Evolutionary conservation across 2,797 vertebrate species (phyloP), one percentile per base, ranked within the genome.

Genomic region (Xyrichtys novacula): DNA sequence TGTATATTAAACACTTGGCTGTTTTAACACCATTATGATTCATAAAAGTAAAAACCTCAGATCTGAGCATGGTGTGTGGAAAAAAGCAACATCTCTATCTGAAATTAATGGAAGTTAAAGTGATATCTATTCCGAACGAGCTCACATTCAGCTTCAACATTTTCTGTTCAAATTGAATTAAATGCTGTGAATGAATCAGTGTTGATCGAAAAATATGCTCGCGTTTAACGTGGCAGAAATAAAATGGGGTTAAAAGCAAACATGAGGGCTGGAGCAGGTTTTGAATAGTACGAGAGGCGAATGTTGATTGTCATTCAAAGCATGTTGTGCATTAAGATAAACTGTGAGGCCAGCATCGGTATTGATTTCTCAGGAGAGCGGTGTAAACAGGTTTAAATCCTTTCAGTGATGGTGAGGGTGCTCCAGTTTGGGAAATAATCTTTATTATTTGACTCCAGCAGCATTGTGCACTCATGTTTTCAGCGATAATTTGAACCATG

Each of bases 161-260:
- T n/a, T n/a, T n/a, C n/a, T n/a, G n/a, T n/a, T 4, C 10, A 76
- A 71, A 83, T 76, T 81, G 65, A 80, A 80, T 78, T 66, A 57
- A 63, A 17, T 7, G 29, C n/a, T 0, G 39, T 58, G 60, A 79
- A 58, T 70, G 22, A 22, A 78, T 72, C 76, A 23, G 62, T 65
- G 84, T 85, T 66, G 74, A 88, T 83, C 55, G 25, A 52, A 76
- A 39, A 40, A 17, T 40, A 34, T 76, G 73, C 66, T 76, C 66
- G 49, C 74, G 72, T 74, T 66, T 76, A 74, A 69, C 70, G 74
- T 71, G 49, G 47, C 44, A 52, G 57, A 71, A 62, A 70, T 55
- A 64, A n/a, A n/a, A n/a, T n/a, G n/a, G n/a, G n/a, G n/a, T n/a
- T n/a, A n/a, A 34, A 52, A 22, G 42, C 34, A 29, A 52, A 68